Percentiles rank a stretch among this genome's conserved stretches.
These are phyloP conservation scores for Crocuta crocuta DNA, from an alignment of 2,113 vertebrate species.

Conservation along the genomic window DNA sequence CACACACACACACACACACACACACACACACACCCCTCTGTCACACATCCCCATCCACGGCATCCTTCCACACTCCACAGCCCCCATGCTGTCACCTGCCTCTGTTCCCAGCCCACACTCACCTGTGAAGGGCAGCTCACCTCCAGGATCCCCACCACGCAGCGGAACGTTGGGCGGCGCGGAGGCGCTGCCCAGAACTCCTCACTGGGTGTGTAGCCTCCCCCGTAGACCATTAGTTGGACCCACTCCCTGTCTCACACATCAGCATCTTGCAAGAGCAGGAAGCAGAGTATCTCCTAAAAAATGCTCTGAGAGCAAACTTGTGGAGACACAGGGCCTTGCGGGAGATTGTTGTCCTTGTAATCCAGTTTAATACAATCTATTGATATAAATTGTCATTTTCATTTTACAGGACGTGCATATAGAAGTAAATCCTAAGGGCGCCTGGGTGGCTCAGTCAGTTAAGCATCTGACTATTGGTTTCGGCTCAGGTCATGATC, in stretches of 20 bases:
- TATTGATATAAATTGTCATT: neutral
- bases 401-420: neutral
- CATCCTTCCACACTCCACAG: neutral
- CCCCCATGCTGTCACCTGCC: neutral
- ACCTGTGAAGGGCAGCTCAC: accelerated
- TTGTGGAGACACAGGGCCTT: neutral
- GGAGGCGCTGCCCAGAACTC: accelerated
- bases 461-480: too few relatives aligned
- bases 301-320: neutral
- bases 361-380: neutral
- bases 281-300: neutral
- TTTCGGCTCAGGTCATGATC: too few relatives aligned
- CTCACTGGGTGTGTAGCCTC: neutral
- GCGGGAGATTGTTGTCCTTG: neutral
- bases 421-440: conserved; percentile 17
- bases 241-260: accelerated
- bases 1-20: too few relatives aligned
- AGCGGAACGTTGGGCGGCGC: accelerated
- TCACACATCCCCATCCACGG: accelerated
- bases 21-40: too few relatives aligned
- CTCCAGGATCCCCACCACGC: neutral
- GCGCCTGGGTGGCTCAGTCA: too few relatives aligned
- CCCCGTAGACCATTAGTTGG: accelerated
- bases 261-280: neutral
- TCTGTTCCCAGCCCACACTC: neutral